phyloP scores from a whole-genome alignment of 2,888 invertebrate genomes.

The Ennomos quercinarius region DNA sequence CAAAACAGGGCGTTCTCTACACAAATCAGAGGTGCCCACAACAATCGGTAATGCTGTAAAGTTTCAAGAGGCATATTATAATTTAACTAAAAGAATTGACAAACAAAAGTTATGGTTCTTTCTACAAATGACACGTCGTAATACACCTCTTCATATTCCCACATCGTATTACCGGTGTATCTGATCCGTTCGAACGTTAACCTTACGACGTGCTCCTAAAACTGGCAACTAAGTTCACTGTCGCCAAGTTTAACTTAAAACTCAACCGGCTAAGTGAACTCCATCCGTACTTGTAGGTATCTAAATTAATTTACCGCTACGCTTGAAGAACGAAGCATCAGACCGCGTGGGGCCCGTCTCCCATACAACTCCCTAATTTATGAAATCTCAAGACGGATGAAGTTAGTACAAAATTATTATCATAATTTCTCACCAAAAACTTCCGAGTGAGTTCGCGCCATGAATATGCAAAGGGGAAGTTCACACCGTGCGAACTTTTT shows the following conservation, averaged over 20 bases:
- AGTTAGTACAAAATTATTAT: conserved; percentile 81
- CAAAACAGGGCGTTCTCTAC: too few species aligned
- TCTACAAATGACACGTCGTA: too few species aligned
- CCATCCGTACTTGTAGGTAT: conserved; percentile 44
- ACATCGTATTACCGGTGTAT: not conserved
- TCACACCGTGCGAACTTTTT: conserved; percentile 74
- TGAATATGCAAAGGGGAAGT: conserved; percentile 82
- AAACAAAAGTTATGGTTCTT: too few species aligned
- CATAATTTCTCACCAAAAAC: conserved; percentile 83
- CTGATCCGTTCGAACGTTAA: conserved; percentile 9
- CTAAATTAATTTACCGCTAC: conserved; percentile 54
- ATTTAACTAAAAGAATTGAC: too few species aligned
- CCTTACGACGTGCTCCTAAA: conserved; percentile 1
- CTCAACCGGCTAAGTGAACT: conserved; percentile 24
- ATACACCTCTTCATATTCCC: not conserved
- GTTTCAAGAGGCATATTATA: too few species aligned
- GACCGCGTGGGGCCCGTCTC: conserved; percentile 53
- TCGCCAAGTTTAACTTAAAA: conserved; percentile 25
- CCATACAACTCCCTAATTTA: conserved; percentile 65
- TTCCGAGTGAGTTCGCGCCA: conserved; percentile 76
- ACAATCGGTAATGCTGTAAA: too few species aligned
- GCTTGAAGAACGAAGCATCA: conserved; percentile 48
- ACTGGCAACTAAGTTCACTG: conserved; percentile 7
- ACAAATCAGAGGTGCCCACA: too few species aligned
- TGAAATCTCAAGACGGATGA: conserved; percentile 74